A percentile compares a stretch with the other conserved stretches of the same genome.
Evolutionary conservation across 2,888 invertebrate species (phyloP).

Genomic region (Agonopterix alstromeriana): DNA sequence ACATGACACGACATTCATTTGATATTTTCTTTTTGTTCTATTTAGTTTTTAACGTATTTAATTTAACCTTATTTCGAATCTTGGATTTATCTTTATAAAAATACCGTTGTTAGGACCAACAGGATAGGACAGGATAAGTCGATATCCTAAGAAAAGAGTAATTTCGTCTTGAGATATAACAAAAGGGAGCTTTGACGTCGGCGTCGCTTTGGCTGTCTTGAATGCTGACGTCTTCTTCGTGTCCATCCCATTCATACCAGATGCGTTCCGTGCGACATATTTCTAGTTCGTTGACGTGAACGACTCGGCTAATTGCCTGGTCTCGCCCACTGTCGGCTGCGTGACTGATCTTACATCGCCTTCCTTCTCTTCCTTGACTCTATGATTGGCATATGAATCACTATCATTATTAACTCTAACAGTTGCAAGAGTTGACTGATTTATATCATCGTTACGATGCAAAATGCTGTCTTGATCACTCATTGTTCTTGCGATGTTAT

Average conservation of each 20-base stretch:
- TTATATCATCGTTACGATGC: slow-evolving; percentile 19
- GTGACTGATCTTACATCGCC: slow-evolving; percentile 33
- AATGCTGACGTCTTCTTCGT: slow-evolving; percentile 29
- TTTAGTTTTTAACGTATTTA: no score
- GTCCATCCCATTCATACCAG: slow-evolving; percentile 37
- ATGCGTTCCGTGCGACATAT: slow-evolving; percentile 36
- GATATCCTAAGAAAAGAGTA: background rate
- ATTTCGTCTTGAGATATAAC: background rate
- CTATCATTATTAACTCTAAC: slow-evolving; percentile 29
- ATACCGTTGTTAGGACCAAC: no score
- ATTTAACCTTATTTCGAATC: no score
- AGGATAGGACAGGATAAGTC: no score
- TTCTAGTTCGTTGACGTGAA: slow-evolving; percentile 49
- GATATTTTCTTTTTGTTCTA: no score
- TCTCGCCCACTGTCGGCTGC: slow-evolving; percentile 45
- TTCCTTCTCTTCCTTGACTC: slow-evolving; percentile 39
- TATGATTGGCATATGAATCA: slow-evolving; percentile 45
- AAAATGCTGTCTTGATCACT: slow-evolving; percentile 5
- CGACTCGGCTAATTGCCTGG: slow-evolving; percentile 45
- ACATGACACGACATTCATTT: no score
- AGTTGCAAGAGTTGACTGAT: slow-evolving; percentile 20
- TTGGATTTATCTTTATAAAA: no score
- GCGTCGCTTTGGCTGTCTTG: slow-evolving; percentile 41
- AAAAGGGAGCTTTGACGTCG: slow-evolving; percentile 28
- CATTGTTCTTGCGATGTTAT: slow-evolving; percentile 7